Base-by-base conservation (phyloP, 1,140 invertebrate species). In the Akabosia matsudoensis region DNA sequence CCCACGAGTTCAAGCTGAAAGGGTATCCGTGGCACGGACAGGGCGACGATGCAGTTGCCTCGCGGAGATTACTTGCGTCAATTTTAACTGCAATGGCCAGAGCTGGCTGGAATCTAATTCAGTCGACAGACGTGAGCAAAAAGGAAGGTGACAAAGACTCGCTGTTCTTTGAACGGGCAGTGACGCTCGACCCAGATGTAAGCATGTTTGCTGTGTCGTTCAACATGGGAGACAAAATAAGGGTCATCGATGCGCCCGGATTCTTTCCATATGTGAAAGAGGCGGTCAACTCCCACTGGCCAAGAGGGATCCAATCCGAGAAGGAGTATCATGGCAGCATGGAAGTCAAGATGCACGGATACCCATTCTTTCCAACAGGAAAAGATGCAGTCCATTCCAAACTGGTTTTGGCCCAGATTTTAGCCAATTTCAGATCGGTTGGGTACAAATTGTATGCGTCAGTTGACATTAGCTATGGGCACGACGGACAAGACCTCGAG, bases 401-500 rank as follows among this genome's bases (percentile, higher is more conserved):
- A 45, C 26, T 78, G 24, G 33, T 80, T 18, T 33, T 78, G 0
- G 67, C 33, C 16, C 73, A 79, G 33, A 73, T 79, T 0, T 4
- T 79, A 30, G 73, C 73, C 0, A 76, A 73, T 67, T 45, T 77
- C 10, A 64, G 76, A 30, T 14, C 73, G 14, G 22, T 74, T 2
- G 78, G 78, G n/a, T 79, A 54, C 74, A 79, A 79, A 33, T 51
- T 79, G 33, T 79, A 79, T 54, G 76, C 26, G 0, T 77, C 76
- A 0, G 34, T 75, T 7, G 78, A 79, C 34, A 77, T 51, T 31
- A 45, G 33, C n/a, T n/a, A 28, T 22, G 70, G 70, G 10, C 13
- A 34, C 22, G 73, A 61, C 18, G 75, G 67, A 10, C 1, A 18
- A 1, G 71, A 79, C 18, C n/a, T 79, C 0, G 78, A 79, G 13